A percentile compares a stretch with the other conserved stretches of the same genome.
These are phyloP conservation scores for Microplitis manilae DNA, from an alignment of 2,888 invertebrate species.

Conservation along the genomic window DNA sequence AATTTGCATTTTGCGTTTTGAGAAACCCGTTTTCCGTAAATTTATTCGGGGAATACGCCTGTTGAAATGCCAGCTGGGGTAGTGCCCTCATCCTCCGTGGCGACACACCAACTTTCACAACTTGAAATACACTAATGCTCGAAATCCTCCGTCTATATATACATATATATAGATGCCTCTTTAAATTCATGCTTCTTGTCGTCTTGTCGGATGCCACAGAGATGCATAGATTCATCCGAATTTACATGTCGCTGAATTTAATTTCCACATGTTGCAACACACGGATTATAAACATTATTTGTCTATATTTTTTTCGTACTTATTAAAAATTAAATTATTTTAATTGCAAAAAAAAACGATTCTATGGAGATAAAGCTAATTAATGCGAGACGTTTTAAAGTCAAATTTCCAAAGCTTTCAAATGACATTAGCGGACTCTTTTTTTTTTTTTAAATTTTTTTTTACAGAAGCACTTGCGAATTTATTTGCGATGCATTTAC, in stretches of 20 bases:
- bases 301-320: not conserved
- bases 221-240: constrained; percentile 16
- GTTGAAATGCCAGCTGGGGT: constrained; percentile 24
- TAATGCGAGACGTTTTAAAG: not conserved
- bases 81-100: not conserved
- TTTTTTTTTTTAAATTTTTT: not conserved
- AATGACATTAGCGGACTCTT: not conserved
- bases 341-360: not conserved
- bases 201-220: constrained; percentile 8
- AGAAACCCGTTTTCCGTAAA: constrained; percentile 55
- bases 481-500: constrained; percentile 3
- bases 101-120: constrained; percentile 15
- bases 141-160: constrained; percentile 7
- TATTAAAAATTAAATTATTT: not conserved
- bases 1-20: constrained; percentile 59
- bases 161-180: not conserved
- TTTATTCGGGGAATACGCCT: constrained; percentile 53
- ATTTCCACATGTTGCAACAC: not conserved
- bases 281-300: not conserved
- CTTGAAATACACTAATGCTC: constrained; percentile 10
- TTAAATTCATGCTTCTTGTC: constrained; percentile 11
- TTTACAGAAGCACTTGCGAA: not conserved
- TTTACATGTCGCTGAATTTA: constrained; percentile 5
- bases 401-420: not conserved
- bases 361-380: not conserved